These are phyloP conservation scores for Andrena haemorrhoa DNA, from an alignment of 2,888 invertebrate genomes.

Conservation along the genomic window DNA sequence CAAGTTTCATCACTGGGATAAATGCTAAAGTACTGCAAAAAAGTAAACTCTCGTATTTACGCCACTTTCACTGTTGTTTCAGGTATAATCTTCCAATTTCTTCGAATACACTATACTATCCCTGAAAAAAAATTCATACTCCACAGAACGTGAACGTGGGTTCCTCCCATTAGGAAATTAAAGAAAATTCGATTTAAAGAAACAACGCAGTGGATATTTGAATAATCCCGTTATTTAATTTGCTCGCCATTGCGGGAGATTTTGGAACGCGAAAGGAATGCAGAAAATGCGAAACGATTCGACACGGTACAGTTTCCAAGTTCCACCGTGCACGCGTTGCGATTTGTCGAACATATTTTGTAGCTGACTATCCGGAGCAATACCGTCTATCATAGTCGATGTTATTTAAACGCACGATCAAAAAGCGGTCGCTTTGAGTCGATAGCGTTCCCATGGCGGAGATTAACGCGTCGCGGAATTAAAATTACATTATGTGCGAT, in stretches of 20 bases:
- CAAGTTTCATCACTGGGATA: no score
- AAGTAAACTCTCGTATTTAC: no score
- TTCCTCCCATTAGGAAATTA: background rate
- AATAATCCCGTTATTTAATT: slow-evolving; percentile 23
- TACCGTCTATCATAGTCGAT: slow-evolving; percentile 5
- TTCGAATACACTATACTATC: background rate
- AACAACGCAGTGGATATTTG: background rate
- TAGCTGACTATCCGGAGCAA: slow-evolving; percentile 14
- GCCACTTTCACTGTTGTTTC: background rate
- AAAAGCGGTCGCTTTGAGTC: slow-evolving; percentile 32
- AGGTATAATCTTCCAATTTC: background rate
- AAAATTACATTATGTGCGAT: slow-evolving; percentile 35
- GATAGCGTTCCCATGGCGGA: slow-evolving; percentile 9
- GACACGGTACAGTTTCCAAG: background rate
- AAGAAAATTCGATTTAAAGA: background rate
- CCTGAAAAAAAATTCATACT: background rate
- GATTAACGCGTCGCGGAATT: slow-evolving; percentile 26
- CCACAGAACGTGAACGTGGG: background rate
- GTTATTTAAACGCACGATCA: slow-evolving; percentile 31
- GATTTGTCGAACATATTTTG: background rate
- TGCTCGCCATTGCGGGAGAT: background rate
- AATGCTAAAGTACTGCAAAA: no score
- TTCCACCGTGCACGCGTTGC: background rate
- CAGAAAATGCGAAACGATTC: background rate
- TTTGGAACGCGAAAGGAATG: background rate